Percentiles rank a stretch among this genome's conserved stretches.
Evolutionary conservation across 2,888 invertebrate genomes (phyloP).

Genomic region (Melieria picta): DNA sequence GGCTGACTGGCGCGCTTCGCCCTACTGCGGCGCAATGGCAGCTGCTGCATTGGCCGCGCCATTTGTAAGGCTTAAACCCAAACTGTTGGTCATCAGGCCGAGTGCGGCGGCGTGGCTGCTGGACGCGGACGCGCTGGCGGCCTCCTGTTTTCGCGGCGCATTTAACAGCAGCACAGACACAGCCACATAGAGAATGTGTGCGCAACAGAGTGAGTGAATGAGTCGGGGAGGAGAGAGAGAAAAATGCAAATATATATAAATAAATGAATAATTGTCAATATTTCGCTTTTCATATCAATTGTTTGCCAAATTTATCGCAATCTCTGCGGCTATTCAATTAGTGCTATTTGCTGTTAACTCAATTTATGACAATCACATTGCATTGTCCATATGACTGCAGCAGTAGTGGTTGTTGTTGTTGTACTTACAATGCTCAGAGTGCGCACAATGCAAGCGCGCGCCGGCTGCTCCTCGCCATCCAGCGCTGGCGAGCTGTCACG

Average conservation of each 20-base stretch:
- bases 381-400: background rate
- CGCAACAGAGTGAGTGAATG: background rate
- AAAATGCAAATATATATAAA: slow-evolving; percentile 15
- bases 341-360: slow-evolving; percentile 28
- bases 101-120: slow-evolving; percentile 43
- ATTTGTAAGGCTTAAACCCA: slow-evolving; percentile 59
- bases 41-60: slow-evolving; percentile 48
- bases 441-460: slow-evolving; percentile 61
- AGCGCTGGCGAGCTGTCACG: slow-evolving; percentile 63
- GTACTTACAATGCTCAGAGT: slow-evolving; percentile 66
- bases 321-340: slow-evolving; percentile 25
- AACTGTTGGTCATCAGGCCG: slow-evolving; percentile 59
- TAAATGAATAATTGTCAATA: slow-evolving; percentile 27
- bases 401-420: background rate
- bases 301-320: slow-evolving; percentile 30
- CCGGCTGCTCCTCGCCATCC: slow-evolving; percentile 52
- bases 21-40: slow-evolving; percentile 13
- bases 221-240: slow-evolving; percentile 20
- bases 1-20: background rate
- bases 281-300: slow-evolving; percentile 24
- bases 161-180: too few species aligned
- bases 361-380: slow-evolving; percentile 28
- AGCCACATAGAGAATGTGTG: background rate
- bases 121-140: slow-evolving; percentile 48
- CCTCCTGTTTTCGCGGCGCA: slow-evolving; percentile 34